These are phyloP conservation scores for Aethina tumida DNA, from an alignment of 1,140 invertebrate genomes.

Conservation along the genomic window DNA sequence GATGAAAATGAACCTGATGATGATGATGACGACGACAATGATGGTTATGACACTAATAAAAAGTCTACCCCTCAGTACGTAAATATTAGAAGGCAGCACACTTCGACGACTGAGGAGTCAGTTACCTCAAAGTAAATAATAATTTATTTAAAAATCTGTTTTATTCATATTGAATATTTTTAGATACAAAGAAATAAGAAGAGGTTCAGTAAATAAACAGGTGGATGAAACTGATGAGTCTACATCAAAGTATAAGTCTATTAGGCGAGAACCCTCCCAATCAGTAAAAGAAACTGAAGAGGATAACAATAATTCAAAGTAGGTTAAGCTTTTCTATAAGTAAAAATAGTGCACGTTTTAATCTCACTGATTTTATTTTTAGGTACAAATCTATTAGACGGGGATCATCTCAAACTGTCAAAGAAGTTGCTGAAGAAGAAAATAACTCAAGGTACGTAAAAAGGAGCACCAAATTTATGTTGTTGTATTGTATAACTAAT, in stretches of 20 bases:
- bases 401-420: constrained; percentile 21
- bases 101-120: constrained; percentile 37
- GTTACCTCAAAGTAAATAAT: constrained; percentile 21
- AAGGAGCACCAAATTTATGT: too few relatives aligned
- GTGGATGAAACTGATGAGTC: constrained; percentile 21
- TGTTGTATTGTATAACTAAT: too few relatives aligned
- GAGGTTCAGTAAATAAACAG: constrained; percentile 17
- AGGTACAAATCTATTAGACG: constrained; percentile 16
- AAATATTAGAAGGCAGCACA: constrained; percentile 51
- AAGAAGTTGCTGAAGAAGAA: constrained; percentile 14
- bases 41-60: constrained; percentile 23
- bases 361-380: constrained; percentile 6
- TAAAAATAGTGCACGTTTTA: neutral
- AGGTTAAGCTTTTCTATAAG: too few relatives aligned
- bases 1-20: constrained; percentile 30
- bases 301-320: too few relatives aligned
- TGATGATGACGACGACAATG: constrained; percentile 31
- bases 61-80: constrained; percentile 48
- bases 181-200: constrained; percentile 14
- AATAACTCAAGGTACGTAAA: neutral
- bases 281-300: too few relatives aligned
- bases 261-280: too few relatives aligned
- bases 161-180: neutral
- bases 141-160: constrained; percentile 1
- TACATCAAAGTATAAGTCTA: too few relatives aligned